A percentile compares a stretch with the other conserved stretches of the same genome.
phyloP scores from a whole-genome alignment of 2,797 vertebrate species.

The Scolopax rusticola region DNA sequence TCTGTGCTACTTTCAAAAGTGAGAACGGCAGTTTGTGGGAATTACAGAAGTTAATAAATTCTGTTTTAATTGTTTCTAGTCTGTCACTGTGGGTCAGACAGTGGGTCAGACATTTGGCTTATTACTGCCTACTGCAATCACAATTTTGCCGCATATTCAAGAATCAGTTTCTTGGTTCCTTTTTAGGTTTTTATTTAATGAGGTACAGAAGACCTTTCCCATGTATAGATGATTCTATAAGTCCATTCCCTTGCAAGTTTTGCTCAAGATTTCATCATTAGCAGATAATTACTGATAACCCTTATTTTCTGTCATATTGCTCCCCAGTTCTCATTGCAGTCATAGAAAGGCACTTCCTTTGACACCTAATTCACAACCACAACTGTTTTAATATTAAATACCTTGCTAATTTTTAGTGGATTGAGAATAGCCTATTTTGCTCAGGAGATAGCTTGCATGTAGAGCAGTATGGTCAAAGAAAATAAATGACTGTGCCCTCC shows the following conservation, averaged over 20 bases:
- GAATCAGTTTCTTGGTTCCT: neutral
- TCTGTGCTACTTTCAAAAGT: neutral
- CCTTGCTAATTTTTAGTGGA: neutral
- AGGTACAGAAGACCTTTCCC: neutral
- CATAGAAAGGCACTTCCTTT: neutral
- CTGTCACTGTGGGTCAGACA: conserved; percentile 9
- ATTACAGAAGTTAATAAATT: conserved; percentile 43
- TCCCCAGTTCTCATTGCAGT: neutral
- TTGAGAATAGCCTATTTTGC: neutral
- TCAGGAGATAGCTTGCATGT: neutral
- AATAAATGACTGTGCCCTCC: neutral
- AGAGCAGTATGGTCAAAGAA: neutral
- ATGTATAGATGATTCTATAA: neutral
- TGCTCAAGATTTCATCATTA: conserved; percentile 13
- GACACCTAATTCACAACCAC: neutral
- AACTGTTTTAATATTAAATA: neutral
- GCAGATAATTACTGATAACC: neutral
- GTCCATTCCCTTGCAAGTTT: neutral
- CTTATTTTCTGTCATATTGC: neutral
- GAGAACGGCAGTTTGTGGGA: neutral
- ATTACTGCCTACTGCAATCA: neutral
- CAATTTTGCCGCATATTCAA: neutral
- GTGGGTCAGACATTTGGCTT: conserved; percentile 13
- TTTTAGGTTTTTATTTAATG: conserved; percentile 18
- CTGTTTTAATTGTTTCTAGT: conserved; percentile 1